Evolutionary conservation across 2,888 invertebrate species (phyloP).

Genomic region (Dryadula phaetusa): DNA sequence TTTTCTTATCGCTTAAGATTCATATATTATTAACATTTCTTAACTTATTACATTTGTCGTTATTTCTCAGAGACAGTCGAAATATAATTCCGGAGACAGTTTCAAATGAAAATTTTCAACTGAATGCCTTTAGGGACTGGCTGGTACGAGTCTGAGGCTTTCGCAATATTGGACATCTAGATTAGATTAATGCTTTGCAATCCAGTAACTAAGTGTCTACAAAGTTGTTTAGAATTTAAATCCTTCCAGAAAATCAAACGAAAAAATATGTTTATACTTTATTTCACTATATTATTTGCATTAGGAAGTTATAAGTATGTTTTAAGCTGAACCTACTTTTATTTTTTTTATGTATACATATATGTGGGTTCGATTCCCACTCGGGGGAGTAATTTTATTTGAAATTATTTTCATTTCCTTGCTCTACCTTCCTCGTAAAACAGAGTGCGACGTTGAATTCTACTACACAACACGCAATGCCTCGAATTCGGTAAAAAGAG

Average conservation of each 20-base stretch:
- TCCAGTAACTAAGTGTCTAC: slow-evolving; percentile 47
- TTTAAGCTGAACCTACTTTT: not conserved
- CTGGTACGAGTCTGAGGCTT: slow-evolving; percentile 52
- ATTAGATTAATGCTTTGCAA: slow-evolving; percentile 62
- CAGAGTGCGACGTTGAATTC: too few relatives aligned
- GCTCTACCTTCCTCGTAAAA: too few relatives aligned
- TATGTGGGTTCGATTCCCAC: too few relatives aligned
- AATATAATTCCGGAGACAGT: slow-evolving; percentile 56
- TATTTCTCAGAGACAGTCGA: slow-evolving; percentile 9
- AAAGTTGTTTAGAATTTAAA: slow-evolving; percentile 19
- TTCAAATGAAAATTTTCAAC: slow-evolving; percentile 58
- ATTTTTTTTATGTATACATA: not conserved
- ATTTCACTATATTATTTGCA: slow-evolving; percentile 4
- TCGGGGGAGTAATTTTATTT: too few relatives aligned
- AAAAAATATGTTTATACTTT: not conserved
- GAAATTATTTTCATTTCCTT: too few relatives aligned
- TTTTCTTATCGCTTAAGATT: not conserved
- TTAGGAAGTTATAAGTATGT: not conserved
- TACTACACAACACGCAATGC: too few relatives aligned
- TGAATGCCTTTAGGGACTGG: slow-evolving; percentile 57
- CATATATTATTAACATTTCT: not conserved
- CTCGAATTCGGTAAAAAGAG: too few relatives aligned
- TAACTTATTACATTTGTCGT: slow-evolving; percentile 5
- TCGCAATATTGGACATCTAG: slow-evolving; percentile 51
- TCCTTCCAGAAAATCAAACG: slow-evolving; percentile 13